Evolutionary conservation across 2,888 invertebrate genomes (phyloP), one percentile per base, ranked within the genome.

Genomic region (Amphipyra tragopoginis): DNA sequence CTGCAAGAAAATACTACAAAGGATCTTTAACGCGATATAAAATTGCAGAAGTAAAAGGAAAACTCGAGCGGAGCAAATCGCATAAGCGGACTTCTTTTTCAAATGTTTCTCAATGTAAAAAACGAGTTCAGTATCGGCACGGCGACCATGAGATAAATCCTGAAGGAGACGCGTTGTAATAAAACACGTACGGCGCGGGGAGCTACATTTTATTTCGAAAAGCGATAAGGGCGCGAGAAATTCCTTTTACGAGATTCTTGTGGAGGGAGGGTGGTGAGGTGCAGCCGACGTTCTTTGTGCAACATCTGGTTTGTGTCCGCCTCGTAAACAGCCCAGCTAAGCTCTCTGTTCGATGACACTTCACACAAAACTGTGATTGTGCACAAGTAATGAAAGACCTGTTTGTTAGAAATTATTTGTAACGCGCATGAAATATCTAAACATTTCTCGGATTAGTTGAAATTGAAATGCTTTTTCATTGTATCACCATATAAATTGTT

Each of bases 151-250:
- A 93, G 92, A 93, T 93, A 93, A 93, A 93, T 93, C 91, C 92
- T 90, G 87, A 84, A 90, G 89, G 89, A 90, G 91, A 90, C 89
- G 86, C 86, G 83, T 84, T 85, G 91, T 93, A 94, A 94, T 94
- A 93, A 93, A 94, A 93, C 93, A 93, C 93, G 93, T 92, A 91
- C 92, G 90, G 88, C 82, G 90, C 86, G 86, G 83, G 82, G 87
- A 90, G 92, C 90, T 92, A 93, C 93, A 93, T 94, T 93, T 94
- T 94, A 94, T 94, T 94, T 93, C 92, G 88, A 90, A 91, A 93
- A 91, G 93, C 93, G 93, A 94, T 94, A 94, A 93, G 93, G 90
- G 91, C 90, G 89, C 90, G 89, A 91, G 93, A 93, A 92, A 93
- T 93, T 93, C 91, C 90, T 92, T 94, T 93, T 92, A 93, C 93